Evolutionary conservation across 2,797 vertebrate genomes (phyloP), one percentile per base, ranked within the genome.

Genomic region (Vultur gryphus): DNA sequence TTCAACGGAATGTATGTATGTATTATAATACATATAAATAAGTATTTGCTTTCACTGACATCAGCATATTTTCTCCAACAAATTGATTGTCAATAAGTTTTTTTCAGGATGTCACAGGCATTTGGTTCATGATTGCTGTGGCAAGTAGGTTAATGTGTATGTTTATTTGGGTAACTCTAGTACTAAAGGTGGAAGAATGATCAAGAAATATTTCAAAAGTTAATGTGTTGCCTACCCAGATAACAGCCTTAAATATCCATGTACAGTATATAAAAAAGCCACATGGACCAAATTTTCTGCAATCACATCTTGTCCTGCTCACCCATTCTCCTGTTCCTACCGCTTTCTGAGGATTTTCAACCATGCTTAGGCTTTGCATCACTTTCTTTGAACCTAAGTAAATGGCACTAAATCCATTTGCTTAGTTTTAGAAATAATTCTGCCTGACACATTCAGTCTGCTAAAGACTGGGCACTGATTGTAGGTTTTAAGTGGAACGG

Each of bases 371-470:
- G n/a, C 17, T 78, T 93, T 89, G 55, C 33, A 41, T 87, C 52
- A 25, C 43, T 90, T 91, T 35, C 4, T 82, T 67, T 95, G 65
- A 90, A 92, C 44, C 6, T 90, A 90, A 86, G 55, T 73, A 94
- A 90, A 90, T 84, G 48, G 7, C 31, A 44, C 37, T 83, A 89
- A 93, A 93, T 93, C 58, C 21, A 71, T 93, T 93, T 86, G 43
- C 61, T 90, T 86, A 62, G 76, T 82, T 95, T 89, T 93, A 89
- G 76, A 82, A 95, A 77, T 87, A 84, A 43, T 89, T 88, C 39
- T 87, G 6, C 39, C 71, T 89, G 95, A 92, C 69, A 93, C 24
- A 35, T 86, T 90, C 48, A 76, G 39, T 75, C n/a, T 78, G 48
- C 29, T 76, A n/a, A 80, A 84, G 73, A 77, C 48, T 75, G 55